A percentile compares a stretch with the other conserved stretches of the same genome.
phyloP scores from a whole-genome alignment of 2,797 vertebrate genomes.

The Gymnodraco acuticeps region DNA sequence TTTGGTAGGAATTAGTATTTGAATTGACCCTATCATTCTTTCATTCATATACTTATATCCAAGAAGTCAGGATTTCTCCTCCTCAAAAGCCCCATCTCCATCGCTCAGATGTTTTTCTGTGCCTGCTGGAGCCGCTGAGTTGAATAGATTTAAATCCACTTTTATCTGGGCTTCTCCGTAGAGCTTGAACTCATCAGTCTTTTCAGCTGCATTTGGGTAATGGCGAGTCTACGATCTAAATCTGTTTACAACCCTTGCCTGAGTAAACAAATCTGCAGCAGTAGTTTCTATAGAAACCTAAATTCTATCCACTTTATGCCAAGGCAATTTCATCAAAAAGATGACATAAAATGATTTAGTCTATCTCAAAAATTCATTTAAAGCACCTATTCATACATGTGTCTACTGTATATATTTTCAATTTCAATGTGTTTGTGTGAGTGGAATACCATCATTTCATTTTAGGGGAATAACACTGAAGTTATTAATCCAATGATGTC shows the following conservation, averaged over 20 bases:
- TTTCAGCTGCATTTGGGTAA: conserved; percentile 10
- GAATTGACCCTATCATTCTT: neutral
- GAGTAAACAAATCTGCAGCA: neutral
- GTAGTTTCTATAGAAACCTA: conserved; percentile 29
- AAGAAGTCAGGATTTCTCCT: neutral
- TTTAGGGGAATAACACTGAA: neutral
- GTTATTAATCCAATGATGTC: neutral
- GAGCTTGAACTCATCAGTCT: neutral
- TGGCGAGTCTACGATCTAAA: neutral
- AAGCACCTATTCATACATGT: neutral
- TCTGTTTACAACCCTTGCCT: conserved; percentile 5
- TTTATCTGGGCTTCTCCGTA: conserved; percentile 29
- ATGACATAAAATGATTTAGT: neutral
- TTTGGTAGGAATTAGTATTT: neutral
- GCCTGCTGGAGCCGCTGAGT: conserved; percentile 33
- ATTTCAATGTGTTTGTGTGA: neutral
- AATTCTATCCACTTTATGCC: conserved; percentile 9
- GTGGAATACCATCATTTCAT: neutral
- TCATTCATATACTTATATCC: neutral
- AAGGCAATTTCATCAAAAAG: neutral
- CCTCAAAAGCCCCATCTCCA: neutral
- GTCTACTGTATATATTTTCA: neutral
- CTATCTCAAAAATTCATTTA: neutral
- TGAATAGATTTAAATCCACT: conserved; percentile 39
- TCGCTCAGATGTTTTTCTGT: conserved; percentile 7